Percentiles rank a stretch among this genome's conserved stretches.
These are phyloP conservation scores for Hypocryptadius cinnamomeus DNA, from an alignment of 2,113 vertebrate genomes.

Conservation along the genomic window DNA sequence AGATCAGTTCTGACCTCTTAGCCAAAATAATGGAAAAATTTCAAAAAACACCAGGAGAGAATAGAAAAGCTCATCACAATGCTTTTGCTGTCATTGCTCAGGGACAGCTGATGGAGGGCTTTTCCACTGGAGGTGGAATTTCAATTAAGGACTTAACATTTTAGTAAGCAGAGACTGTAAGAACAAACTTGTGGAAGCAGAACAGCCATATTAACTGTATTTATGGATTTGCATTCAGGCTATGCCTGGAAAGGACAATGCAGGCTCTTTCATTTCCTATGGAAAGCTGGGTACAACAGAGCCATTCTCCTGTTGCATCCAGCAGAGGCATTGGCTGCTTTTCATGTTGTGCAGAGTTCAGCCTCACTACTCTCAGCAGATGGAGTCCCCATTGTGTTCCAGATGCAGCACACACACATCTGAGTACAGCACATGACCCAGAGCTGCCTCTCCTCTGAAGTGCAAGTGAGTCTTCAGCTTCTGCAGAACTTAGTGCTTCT, in stretches of 20 bases:
- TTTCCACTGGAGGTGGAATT: slow-evolving; percentile 49
- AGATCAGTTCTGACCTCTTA: neutral
- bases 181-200: neutral
- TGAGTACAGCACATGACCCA: neutral
- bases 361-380: neutral
- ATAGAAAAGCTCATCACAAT: neutral
- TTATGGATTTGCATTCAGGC: neutral
- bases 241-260: slow-evolving; percentile 15
- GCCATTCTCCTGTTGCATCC: slow-evolving; percentile 1
- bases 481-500: neutral
- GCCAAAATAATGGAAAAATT: slow-evolving; percentile 17
- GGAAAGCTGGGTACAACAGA: slow-evolving; percentile 16
- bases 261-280: neutral
- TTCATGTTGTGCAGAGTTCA: neutral
- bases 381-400: neutral
- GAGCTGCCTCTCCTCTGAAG: neutral
- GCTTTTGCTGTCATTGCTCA: neutral
- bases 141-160: slow-evolving; percentile 31
- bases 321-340: neutral
- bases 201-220: neutral
- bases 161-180: neutral
- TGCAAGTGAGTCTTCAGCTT: neutral
- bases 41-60: neutral
- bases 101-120: neutral
- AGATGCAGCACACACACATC: neutral